phyloP scores from a whole-genome alignment of 2,888 invertebrate species.

The Dryomyza anilis region DNA sequence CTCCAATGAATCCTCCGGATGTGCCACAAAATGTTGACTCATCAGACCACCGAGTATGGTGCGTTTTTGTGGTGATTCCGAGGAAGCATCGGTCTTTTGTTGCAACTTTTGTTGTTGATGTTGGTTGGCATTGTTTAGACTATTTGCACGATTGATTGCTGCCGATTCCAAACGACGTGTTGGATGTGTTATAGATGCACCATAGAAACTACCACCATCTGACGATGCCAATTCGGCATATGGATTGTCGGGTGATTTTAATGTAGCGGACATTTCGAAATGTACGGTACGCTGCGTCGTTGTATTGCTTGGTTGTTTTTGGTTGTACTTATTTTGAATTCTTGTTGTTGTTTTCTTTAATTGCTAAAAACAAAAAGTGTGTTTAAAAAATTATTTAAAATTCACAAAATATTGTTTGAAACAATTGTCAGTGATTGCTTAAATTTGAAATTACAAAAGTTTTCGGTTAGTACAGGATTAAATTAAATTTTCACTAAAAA shows the following conservation, averaged over 20 bases:
- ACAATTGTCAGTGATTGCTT: background rate
- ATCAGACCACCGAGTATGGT: background rate
- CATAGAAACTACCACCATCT: slow-evolving; percentile 10
- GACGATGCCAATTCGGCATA: background rate
- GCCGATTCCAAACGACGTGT: slow-evolving; percentile 31
- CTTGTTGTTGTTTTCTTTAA: background rate
- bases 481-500: no score
- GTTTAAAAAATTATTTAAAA: background rate
- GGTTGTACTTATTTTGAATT: background rate
- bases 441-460: no score
- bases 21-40: slow-evolving; percentile 12
- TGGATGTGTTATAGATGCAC: slow-evolving; percentile 20
- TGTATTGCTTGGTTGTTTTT: background rate
- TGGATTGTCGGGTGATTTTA: slow-evolving; percentile 1
- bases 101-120: slow-evolving; percentile 18
- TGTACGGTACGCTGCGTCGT: background rate
- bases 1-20: slow-evolving; percentile 64
- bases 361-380: no score
- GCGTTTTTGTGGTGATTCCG: background rate
- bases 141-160: slow-evolving; percentile 15
- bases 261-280: slow-evolving; percentile 12
- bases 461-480: no score
- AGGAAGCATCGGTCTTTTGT: background rate
- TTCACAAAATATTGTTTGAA: background rate
- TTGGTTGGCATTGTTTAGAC: slow-evolving; percentile 16